Base-by-base conservation (phyloP, 2,888 invertebrate species). In the Deilephila porcellus region DNA sequence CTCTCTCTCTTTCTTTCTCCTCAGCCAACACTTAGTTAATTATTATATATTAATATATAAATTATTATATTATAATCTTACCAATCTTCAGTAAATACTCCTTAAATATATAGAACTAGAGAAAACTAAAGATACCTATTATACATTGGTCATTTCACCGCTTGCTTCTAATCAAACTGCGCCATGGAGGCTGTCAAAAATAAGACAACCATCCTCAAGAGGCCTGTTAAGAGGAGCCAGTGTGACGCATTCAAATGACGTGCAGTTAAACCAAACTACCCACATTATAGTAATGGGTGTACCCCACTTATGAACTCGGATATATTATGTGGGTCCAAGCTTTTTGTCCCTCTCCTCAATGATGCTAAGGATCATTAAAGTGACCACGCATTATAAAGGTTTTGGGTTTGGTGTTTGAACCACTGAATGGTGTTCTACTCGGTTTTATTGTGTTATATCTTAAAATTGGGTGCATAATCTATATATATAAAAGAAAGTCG, bases 241-340 rank as follows among this genome's bases (percentile, higher is more conserved):
- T 34, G 34, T 45, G 25, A 56, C 56, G 56, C n/a, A 56, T 67
- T 45, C 20, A 67, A 67, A 45, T 45, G n/a, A 17, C 1, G 17
- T 20, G 45, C 25, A 20, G 64, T 19, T 53, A 70, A 19, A 75
- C 74, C 72, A 74, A 70, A 73, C 76, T 60, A 60, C 59, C 34
- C 71, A 37, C 71, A 25, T 70, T 71, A 32, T 56, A 59, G 56
- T 59, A 60, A 45, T 73, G 71, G 59, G 52, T 72, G 72, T 63
- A 74, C 53, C 60, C 19, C 37, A 45, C 25, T 64, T n/a, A 34
- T 63, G 53, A 60, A 52, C 73, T 73, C 56, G 70, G 74, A 70
- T 70, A 71, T 63, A 73, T 20, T 53, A 56, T 72, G 62, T 60
- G 52, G 17, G 45, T 45, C 67, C 67, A 52, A 45, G 45, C 45